phyloP scores from a whole-genome alignment of 2,888 invertebrate genomes.

The Nomada hirtipes region DNA sequence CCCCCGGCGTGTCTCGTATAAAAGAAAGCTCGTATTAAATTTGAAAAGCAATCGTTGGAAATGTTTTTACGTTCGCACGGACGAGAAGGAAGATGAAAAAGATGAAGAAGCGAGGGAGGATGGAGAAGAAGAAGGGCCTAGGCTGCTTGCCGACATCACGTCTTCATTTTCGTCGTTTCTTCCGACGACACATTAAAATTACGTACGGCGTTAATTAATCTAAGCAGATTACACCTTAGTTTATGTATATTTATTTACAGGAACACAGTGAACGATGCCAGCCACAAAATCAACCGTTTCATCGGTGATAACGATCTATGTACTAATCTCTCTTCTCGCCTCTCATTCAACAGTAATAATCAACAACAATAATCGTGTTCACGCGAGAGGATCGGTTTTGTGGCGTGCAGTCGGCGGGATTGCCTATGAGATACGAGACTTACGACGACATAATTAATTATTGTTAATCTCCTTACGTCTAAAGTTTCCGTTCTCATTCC shows the following conservation, averaged over 20 bases:
- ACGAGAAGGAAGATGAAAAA: background rate
- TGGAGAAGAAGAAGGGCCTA: constrained; percentile 9
- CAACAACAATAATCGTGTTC: constrained; percentile 27
- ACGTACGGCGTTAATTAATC: constrained; percentile 44
- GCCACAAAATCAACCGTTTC: constrained; percentile 43
- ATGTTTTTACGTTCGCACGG: background rate
- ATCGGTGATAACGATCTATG: background rate
- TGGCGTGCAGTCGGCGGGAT: constrained; percentile 51
- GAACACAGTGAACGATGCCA: constrained; percentile 59
- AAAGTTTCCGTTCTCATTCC: background rate
- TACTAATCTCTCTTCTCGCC: background rate
- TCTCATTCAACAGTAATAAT: constrained; percentile 35
- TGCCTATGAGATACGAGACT: constrained; percentile 69
- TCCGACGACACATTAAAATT: constrained; percentile 25
- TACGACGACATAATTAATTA: constrained; percentile 63
- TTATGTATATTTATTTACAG: constrained; percentile 71
- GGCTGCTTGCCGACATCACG: constrained; percentile 27
- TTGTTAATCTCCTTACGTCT: constrained; percentile 58
- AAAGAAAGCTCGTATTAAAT: constrained; percentile 29
- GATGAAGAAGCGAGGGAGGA: constrained; percentile 34
- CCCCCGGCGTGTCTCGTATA: constrained; percentile 11
- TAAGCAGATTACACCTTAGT: constrained; percentile 66
- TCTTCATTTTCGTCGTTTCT: constrained; percentile 11
- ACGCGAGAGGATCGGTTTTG: constrained; percentile 50
- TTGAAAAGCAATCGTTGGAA: constrained; percentile 1